Conservation (phyloP, 2,113 vertebrate species). For the Barnardius zonarius region DNA sequence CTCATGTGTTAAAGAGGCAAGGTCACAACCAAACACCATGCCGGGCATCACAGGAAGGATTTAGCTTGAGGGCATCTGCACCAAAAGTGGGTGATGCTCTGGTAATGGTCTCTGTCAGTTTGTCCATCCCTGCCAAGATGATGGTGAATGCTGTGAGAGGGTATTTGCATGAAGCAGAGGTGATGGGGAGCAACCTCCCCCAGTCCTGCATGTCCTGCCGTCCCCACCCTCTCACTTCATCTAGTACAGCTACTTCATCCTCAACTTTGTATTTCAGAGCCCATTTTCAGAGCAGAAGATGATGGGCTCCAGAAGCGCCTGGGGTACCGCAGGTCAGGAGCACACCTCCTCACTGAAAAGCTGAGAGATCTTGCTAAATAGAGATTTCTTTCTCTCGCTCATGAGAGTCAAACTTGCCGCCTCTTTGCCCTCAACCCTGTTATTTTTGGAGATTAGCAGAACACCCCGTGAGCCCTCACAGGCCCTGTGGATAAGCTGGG, state of each 20-base stretch:
- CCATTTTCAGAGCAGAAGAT: background rate
- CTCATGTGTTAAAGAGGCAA: background rate
- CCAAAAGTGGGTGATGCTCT: background rate
- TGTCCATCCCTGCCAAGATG: background rate
- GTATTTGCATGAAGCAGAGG: background rate
- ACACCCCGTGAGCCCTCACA: background rate
- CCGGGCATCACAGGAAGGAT: background rate
- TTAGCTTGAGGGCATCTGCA: background rate
- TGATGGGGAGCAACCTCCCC: background rate
- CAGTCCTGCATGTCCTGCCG: background rate
- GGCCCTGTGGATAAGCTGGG: background rate
- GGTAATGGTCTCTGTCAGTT: background rate
- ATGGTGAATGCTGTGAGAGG: background rate
- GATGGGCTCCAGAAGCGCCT: background rate
- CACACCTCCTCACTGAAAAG: background rate
- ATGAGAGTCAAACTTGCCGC: background rate
- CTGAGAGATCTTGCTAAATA: background rate
- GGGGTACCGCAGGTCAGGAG: rapidly evolving
- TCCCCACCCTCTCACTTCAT: background rate
- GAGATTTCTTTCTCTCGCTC: background rate
- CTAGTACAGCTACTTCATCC: background rate
- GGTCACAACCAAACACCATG: background rate
- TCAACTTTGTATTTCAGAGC: background rate
- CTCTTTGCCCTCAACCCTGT: background rate
- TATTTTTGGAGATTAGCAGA: background rate